These are phyloP conservation scores for Megaceryle alcyon DNA, from an alignment of 2,797 vertebrate genomes.

Conservation along the genomic window DNA sequence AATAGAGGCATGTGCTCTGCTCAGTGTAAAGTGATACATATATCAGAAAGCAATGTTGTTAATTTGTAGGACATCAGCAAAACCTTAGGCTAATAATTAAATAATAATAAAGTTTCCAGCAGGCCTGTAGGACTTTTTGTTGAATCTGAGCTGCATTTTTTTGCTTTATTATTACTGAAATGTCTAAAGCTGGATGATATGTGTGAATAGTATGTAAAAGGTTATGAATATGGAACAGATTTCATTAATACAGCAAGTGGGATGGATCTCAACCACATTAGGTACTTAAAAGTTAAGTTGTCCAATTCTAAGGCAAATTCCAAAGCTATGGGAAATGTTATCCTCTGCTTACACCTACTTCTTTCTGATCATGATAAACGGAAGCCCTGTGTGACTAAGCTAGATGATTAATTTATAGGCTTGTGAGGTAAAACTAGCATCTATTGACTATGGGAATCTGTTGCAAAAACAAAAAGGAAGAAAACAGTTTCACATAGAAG, in stretches of 20 bases:
- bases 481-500: background rate
- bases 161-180: background rate
- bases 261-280: background rate
- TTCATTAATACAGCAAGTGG: background rate
- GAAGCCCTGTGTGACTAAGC: background rate
- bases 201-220: background rate
- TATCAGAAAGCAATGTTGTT: background rate
- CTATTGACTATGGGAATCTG: background rate
- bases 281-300: background rate
- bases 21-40: background rate
- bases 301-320: background rate
- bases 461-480: background rate
- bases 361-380: background rate
- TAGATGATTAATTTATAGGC: background rate
- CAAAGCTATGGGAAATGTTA: background rate
- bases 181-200: background rate
- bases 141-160: background rate
- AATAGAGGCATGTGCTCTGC: background rate
- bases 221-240: background rate
- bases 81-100: background rate
- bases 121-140: background rate
- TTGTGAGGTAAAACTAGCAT: background rate
- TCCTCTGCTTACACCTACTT: background rate
- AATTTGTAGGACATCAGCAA: background rate
- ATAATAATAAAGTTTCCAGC: background rate